These are phyloP conservation scores for Hippasteria phrygiana DNA, from an alignment of 53 echinoderm and acorn worm species.

Conservation along the genomic window DNA sequence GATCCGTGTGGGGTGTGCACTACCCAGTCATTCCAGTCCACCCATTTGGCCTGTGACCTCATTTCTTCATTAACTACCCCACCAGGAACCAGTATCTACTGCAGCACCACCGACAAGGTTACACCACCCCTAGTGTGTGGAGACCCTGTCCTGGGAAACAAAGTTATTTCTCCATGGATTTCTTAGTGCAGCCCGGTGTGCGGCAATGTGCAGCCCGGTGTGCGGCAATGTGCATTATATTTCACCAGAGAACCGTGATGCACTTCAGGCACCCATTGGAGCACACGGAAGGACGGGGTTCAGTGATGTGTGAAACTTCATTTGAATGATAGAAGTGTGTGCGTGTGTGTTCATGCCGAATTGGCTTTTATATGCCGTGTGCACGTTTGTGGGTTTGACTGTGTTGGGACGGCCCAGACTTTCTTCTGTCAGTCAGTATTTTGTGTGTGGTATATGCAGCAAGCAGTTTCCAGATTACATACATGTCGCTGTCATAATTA, in stretches of 20 bases:
- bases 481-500: too few relatives aligned
- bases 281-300: background rate
- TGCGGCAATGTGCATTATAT: background rate
- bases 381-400: background rate
- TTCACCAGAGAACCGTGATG: constrained; percentile 4
- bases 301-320: constrained; percentile 58
- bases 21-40: background rate
- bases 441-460: too few relatives aligned
- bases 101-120: background rate
- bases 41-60: background rate
- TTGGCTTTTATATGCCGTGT: background rate
- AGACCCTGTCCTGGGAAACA: background rate
- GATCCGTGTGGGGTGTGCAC: background rate
- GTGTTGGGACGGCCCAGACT: too few relatives aligned
- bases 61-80: background rate
- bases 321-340: constrained; percentile 51
- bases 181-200: background rate
- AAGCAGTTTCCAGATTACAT: too few relatives aligned
- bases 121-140: background rate
- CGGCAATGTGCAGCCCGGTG: too few relatives aligned
- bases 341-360: background rate
- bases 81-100: background rate
- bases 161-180: background rate
- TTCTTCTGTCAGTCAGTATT: too few relatives aligned
- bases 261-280: constrained; percentile 20